phyloP scores from a whole-genome alignment of 2,797 vertebrate genomes.

The Anableps anableps region DNA sequence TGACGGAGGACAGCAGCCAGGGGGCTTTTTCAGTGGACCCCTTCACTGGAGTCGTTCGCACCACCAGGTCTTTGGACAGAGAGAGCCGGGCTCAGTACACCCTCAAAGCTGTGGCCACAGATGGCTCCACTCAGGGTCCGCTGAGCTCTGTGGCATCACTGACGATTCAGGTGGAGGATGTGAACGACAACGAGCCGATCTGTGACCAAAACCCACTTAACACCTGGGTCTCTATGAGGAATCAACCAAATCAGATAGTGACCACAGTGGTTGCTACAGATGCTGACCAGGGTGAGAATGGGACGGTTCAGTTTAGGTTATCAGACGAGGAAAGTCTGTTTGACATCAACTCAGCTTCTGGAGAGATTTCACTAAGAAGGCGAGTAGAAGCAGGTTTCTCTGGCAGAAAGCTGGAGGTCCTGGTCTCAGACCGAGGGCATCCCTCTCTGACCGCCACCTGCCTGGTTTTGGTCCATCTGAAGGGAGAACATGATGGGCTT shows the following conservation, averaged over 20 bases:
- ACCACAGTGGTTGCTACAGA: conserved; percentile 82
- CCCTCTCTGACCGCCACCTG: conserved; percentile 82
- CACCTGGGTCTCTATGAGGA: conserved; percentile 76
- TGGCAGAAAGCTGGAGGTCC: conserved; percentile 79
- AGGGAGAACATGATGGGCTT: conserved; percentile 78
- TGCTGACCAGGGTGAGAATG: conserved; percentile 85
- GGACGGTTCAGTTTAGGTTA: conserved; percentile 82
- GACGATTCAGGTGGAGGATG: conserved; percentile 85
- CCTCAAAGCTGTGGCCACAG: conserved; percentile 85
- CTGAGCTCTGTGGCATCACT: conserved; percentile 82
- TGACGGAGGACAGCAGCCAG: conserved; percentile 81
- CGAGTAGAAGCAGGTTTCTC: conserved; percentile 75
- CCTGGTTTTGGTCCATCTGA: conserved; percentile 85
- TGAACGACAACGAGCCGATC: conserved; percentile 89
- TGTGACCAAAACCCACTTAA: conserved; percentile 84
- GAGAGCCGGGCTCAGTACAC: conserved; percentile 84
- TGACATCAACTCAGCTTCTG: conserved; percentile 78
- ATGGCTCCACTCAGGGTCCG: conserved; percentile 79
- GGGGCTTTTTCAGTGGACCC: conserved; percentile 84
- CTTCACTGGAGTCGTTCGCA: conserved; percentile 78
- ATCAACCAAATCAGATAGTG: conserved; percentile 74
- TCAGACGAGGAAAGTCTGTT: conserved; percentile 78
- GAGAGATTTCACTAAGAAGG: conserved; percentile 83
- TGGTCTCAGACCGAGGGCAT: conserved; percentile 83
- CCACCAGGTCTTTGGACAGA: conserved; percentile 81